Evolutionary conservation across 2,888 invertebrate species (phyloP), one percentile per base, ranked within the genome.

Genomic region (Xanthia icteritia): DNA sequence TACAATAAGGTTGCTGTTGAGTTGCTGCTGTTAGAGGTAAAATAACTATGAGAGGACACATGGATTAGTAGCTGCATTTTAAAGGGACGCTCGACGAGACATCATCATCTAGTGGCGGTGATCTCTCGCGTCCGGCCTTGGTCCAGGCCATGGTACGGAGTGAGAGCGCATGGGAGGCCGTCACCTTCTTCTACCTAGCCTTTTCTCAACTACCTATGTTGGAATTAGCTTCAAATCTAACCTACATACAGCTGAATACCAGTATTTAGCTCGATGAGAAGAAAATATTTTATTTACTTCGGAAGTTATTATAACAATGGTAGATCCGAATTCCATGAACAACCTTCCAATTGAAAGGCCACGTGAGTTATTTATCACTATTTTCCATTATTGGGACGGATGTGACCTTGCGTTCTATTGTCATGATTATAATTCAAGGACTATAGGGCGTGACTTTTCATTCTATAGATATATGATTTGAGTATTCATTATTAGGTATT

Each of bases 341-440:
- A 15, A 58, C 69, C 66, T 74, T 61, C 15, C 17, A 15, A 58
- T 51, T 51, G 42, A 54, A 79, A 66, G 65, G 73, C 36, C 42
- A 15, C 36, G 51, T 70, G 61, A 63, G 56, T 51, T 20, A 73
- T 70, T 61, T 70, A 84, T 82, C 60, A 74, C 75, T 36, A 75
- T 45, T 48, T n/a, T 45, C 27, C n/a, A 42, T 71, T 83, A 61
- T 48, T 51, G 56, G 58, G 4, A 15, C 42, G 27, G 36, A 61
- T 42, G 27, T 70, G 27, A 58, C 69, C 84, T 45, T 45, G 56
- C 15, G 5, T 20, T 3, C 42, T 56, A 61, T 66, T 66, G 61
- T 84, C 54, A 51, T 51, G 65, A 51, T 60, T 83, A 72, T 68
- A 79, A 84, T 73, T 61, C 66, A 79, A 79, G 0, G 68, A 42